These are phyloP conservation scores for Archivesica marissinica DNA, from an alignment of 1,140 invertebrate species.

Conservation along the genomic window DNA sequence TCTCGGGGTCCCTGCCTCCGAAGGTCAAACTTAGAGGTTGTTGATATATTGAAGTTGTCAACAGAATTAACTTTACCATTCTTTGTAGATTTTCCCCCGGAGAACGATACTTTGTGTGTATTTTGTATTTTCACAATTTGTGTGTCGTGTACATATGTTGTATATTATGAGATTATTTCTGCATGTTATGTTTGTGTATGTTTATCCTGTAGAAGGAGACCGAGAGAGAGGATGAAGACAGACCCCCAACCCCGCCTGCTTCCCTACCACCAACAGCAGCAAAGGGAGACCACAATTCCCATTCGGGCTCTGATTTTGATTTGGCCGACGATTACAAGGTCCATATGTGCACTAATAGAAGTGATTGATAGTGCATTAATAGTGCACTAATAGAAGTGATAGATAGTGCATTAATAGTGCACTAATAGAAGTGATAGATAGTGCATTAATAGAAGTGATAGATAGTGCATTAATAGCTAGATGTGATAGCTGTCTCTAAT, in stretches of 20 bases:
- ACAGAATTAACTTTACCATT: too few species aligned
- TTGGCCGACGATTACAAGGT: constrained; percentile 18
- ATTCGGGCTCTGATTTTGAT: constrained; percentile 15
- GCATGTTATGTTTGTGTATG: constrained; percentile 29
- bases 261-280: constrained; percentile 19
- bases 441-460: too few species aligned
- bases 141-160: not conserved
- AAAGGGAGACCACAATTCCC: not conserved
- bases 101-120: too few species aligned
- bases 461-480: not conserved
- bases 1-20: not conserved
- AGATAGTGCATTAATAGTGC: not conserved
- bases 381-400: too few species aligned
- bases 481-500: not conserved
- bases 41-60: not conserved
- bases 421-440: too few species aligned
- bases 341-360: too few species aligned
- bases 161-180: not conserved
- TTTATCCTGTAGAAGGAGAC: constrained; percentile 17
- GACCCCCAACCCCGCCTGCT: constrained; percentile 50
- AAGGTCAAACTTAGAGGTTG: not conserved
- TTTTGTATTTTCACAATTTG: not conserved
- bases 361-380: not conserved
- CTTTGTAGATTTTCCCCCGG: too few species aligned
- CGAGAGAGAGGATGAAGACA: constrained; percentile 11